Conservation (phyloP, 2,797 vertebrate genomes). For the Chaetodon trifasciatus region DNA sequence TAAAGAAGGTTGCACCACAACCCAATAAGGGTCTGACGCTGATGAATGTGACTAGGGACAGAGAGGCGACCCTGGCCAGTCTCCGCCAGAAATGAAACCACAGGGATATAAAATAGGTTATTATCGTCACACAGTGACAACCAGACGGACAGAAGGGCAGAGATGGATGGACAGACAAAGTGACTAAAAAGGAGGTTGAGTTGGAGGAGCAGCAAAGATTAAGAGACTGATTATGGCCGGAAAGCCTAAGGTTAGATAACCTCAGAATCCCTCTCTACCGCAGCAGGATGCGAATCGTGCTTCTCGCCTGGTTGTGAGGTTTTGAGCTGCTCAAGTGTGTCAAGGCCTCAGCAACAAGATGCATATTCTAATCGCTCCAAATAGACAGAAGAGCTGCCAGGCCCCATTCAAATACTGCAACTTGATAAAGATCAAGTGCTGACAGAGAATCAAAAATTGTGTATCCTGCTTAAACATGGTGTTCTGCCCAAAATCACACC, state of each 20-base stretch:
- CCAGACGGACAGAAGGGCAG: conserved; percentile 79
- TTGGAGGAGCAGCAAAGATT: conserved; percentile 73
- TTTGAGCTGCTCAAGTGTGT: conserved; percentile 40
- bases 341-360: conserved; percentile 56
- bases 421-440: conserved; percentile 63
- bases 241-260: conserved; percentile 61
- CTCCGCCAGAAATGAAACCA: conserved; percentile 88
- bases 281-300: conserved; percentile 33
- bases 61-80: conserved; percentile 85
- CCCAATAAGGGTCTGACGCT: conserved; percentile 90
- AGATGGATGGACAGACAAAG: conserved; percentile 84
- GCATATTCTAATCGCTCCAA: conserved; percentile 50
- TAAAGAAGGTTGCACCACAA: conserved; percentile 87
- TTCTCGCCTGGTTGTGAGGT: conserved; percentile 33
- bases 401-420: conserved; percentile 49
- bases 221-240: conserved; percentile 64
- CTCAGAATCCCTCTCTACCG: conserved; percentile 39
- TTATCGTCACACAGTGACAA: conserved; percentile 85
- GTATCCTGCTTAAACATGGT: conserved; percentile 11
- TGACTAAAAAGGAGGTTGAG: conserved; percentile 79
- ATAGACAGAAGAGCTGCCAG: conserved; percentile 49
- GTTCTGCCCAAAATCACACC: conserved; percentile 17
- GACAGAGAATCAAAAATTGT: conserved; percentile 39
- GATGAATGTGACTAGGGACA: conserved; percentile 88
- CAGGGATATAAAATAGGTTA: conserved; percentile 89